Conservation (phyloP, 2,888 invertebrate species). For the Teinopalpus imperialis region DNA sequence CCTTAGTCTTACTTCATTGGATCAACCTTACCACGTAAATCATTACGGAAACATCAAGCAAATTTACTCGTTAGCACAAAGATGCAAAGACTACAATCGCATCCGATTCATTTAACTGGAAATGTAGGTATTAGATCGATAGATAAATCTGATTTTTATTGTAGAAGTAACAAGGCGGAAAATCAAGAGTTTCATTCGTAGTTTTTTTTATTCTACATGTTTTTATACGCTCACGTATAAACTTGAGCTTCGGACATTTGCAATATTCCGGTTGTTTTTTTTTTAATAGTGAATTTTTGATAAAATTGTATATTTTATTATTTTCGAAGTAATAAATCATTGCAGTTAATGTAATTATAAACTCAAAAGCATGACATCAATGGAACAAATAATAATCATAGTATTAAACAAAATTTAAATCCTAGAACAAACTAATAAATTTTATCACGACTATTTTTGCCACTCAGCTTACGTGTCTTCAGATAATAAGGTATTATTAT, state of each 20-base stretch:
- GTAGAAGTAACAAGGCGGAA: slow-evolving; percentile 26
- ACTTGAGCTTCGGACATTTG: not conserved
- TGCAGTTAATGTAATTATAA: no score
- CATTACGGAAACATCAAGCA: not conserved
- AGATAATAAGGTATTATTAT: not conserved
- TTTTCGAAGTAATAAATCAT: slow-evolving; percentile 14
- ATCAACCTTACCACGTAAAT: slow-evolving; percentile 16
- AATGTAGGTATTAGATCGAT: slow-evolving; percentile 15
- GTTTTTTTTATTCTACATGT: not conserved
- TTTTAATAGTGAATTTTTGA: not conserved
- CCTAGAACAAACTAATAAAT: slow-evolving; percentile 40
- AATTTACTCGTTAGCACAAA: slow-evolving; percentile 1
- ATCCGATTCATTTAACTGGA: not conserved
- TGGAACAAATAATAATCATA: slow-evolving; percentile 18
- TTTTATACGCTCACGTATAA: not conserved
- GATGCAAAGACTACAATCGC: not conserved
- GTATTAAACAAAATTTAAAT: slow-evolving; percentile 43
- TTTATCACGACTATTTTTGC: slow-evolving; percentile 34
- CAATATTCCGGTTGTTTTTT: slow-evolving; percentile 1
- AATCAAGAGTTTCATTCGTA: slow-evolving; percentile 10
- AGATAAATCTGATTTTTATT: slow-evolving; percentile 16
- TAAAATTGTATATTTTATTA: not conserved
- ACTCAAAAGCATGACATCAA: no score
- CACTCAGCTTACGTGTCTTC: not conserved
- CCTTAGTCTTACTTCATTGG: not conserved